Evolutionary conservation across 2,797 vertebrate genomes (phyloP).

Genomic region (Mus spretus): DNA sequence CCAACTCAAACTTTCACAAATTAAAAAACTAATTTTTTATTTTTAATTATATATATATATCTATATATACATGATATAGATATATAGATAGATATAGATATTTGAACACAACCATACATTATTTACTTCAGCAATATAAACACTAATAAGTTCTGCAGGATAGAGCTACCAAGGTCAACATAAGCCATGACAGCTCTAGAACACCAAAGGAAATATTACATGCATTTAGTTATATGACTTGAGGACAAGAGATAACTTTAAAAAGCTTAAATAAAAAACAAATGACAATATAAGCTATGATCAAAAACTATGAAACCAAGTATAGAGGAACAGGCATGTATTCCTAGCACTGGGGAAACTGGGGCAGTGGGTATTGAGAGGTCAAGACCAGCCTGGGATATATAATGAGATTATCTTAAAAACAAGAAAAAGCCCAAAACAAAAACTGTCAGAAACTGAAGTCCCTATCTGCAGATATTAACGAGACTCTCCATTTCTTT

Average conservation of each 20-base stretch:
- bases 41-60: too few relatives aligned
- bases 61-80: neutral
- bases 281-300: neutral
- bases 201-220: neutral
- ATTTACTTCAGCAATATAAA: slow-evolving; percentile 15
- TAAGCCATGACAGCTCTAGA: neutral
- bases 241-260: slow-evolving; percentile 4
- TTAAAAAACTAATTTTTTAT: neutral
- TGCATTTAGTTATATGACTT: slow-evolving; percentile 5
- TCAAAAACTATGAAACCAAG: neutral
- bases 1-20: neutral
- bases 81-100: too few relatives aligned
- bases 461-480: neutral
- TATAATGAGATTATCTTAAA: neutral
- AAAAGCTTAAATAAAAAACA: slow-evolving; percentile 43
- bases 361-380: neutral
- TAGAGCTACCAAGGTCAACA: neutral
- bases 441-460: neutral
- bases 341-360: neutral
- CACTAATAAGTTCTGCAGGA: neutral
- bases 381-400: neutral
- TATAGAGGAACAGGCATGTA: neutral
- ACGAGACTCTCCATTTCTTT: neutral
- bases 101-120: neutral
- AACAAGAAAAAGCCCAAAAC: neutral